Percentiles rank a stretch among this genome's conserved stretches.
These are phyloP conservation scores for Athetis lepigone DNA, from an alignment of 2,888 invertebrate species.

Conservation along the genomic window DNA sequence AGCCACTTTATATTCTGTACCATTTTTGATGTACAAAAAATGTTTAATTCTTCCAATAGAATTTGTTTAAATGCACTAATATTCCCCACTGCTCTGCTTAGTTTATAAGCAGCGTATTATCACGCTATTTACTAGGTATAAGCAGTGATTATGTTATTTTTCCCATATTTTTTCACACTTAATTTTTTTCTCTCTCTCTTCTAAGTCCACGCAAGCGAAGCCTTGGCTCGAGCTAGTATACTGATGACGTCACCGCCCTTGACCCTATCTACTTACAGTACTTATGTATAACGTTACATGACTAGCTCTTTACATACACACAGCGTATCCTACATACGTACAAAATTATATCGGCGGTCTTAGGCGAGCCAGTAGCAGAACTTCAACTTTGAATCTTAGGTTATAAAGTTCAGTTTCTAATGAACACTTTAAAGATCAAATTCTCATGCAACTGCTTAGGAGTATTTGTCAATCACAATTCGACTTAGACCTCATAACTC, in stretches of 20 bases:
- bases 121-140: too few relatives aligned
- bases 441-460: background rate
- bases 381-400: conserved; percentile 14
- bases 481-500: background rate
- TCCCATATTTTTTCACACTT: too few relatives aligned
- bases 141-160: too few relatives aligned
- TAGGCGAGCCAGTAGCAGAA: conserved; percentile 20
- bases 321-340: conserved; percentile 31
- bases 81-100: too few relatives aligned
- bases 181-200: too few relatives aligned
- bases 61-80: too few relatives aligned
- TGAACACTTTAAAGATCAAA: background rate
- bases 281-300: conserved; percentile 57
- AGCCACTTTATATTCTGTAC: too few relatives aligned
- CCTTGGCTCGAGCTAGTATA: too few relatives aligned
- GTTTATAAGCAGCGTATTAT: too few relatives aligned
- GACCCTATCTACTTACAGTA: conserved; percentile 36
- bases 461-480: conserved; percentile 1
- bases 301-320: conserved; percentile 69
- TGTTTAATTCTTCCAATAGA: too few relatives aligned
- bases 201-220: too few relatives aligned
- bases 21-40: too few relatives aligned
- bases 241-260: conserved; percentile 17
- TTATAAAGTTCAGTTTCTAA: background rate
- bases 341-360: conserved; percentile 34